Percentiles rank a stretch among this genome's conserved stretches.
These are phyloP conservation scores for Philopedon plagiatum DNA, from an alignment of 2,888 invertebrate species.

Conservation along the genomic window DNA sequence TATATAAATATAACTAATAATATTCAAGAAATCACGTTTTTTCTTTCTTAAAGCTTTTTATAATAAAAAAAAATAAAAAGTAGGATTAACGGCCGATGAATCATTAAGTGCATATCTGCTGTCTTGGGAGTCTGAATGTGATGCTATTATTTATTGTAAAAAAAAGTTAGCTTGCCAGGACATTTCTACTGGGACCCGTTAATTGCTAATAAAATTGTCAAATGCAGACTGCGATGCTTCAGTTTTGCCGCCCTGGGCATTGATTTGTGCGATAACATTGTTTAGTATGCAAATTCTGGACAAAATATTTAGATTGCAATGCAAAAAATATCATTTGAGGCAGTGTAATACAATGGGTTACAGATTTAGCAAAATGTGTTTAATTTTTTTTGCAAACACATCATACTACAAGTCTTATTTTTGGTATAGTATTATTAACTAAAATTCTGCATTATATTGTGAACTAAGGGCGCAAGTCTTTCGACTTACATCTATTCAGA, in stretches of 20 bases:
- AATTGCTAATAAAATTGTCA: conserved; percentile 43
- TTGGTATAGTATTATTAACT: too few species aligned
- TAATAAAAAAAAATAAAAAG: too few species aligned
- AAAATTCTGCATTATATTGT: too few species aligned
- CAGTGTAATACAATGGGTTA: too few species aligned
- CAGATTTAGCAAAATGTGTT: too few species aligned
- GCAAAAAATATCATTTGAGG: conserved; percentile 5
- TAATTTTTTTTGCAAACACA: too few species aligned
- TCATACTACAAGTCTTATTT: too few species aligned
- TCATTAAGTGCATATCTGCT: conserved; percentile 7
- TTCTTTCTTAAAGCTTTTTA: too few species aligned
- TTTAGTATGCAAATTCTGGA: conserved; percentile 30
- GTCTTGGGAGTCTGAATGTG: conserved; percentile 18
- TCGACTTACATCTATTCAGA: too few species aligned
- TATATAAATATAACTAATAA: too few species aligned
- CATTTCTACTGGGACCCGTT: conserved; percentile 28
- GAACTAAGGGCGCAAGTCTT: too few species aligned
- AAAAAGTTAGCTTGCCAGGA: conserved; percentile 22
- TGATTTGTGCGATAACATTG: conserved; percentile 38
- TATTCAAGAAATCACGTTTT: too few species aligned
- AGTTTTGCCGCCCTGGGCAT: conserved; percentile 28
- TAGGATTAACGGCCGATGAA: neutral
- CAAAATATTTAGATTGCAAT: conserved; percentile 28
- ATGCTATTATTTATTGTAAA: conserved; percentile 20
- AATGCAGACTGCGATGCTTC: conserved; percentile 30